phyloP scores from a whole-genome alignment of 1,140 invertebrate genomes.

The Atta colombica region DNA sequence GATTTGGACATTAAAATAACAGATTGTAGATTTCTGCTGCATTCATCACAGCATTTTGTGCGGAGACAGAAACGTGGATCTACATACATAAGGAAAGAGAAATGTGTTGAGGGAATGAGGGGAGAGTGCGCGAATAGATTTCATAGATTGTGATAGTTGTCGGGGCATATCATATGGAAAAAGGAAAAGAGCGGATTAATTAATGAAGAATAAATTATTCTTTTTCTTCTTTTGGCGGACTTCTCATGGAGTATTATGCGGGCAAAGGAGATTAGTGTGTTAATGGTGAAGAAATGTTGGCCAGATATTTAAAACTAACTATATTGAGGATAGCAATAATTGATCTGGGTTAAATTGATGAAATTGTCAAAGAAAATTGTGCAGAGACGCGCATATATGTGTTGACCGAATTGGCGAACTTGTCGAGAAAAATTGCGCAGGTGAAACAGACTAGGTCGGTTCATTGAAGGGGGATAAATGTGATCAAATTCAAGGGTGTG shows the following conservation, averaged over 20 bases:
- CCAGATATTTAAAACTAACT: neutral
- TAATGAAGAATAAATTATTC: conserved; percentile 3
- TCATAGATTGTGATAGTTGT: neutral
- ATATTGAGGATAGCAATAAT: neutral
- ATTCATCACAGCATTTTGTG: neutral
- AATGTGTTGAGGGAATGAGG: neutral
- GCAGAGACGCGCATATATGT: neutral
- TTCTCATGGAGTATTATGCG: neutral
- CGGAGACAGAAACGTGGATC: neutral
- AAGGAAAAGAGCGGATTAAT: neutral
- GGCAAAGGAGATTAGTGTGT: neutral
- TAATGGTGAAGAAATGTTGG: neutral
- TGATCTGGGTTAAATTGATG: conserved; percentile 19
- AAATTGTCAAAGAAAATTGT: conserved; percentile 6
- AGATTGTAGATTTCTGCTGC: neutral
- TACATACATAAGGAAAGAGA: neutral
- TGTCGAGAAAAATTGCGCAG: neutral
- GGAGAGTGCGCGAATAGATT: neutral
- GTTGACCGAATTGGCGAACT: neutral
- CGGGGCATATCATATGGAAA: neutral
- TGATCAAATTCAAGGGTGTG: neutral
- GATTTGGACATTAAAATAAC: neutral
- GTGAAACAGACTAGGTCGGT: neutral
- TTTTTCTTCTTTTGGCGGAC: neutral
- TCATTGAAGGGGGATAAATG: neutral